phyloP scores from a whole-genome alignment of 2,797 vertebrate species.

The Danio albolineatus region DNA sequence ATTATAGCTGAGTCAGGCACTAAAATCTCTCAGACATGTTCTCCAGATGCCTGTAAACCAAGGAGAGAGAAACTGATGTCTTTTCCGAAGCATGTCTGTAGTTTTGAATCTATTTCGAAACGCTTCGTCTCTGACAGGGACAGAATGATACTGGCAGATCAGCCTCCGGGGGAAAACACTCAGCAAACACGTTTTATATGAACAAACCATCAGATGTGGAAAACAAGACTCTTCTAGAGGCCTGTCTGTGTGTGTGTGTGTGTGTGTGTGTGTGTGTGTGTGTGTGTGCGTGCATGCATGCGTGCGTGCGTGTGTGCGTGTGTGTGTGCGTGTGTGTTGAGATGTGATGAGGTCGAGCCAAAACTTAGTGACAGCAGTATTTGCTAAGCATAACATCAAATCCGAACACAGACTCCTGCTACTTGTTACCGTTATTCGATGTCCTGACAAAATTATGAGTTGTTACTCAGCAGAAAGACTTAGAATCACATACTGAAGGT shows the following conservation, averaged over 20 bases:
- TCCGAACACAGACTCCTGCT: slow-evolving; percentile 9
- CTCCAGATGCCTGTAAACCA: slow-evolving; percentile 25
- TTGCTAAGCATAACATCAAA: slow-evolving; percentile 11
- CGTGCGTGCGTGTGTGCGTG: no score
- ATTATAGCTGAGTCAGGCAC: slow-evolving; percentile 31
- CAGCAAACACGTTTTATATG: slow-evolving; percentile 5
- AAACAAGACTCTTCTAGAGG: background rate
- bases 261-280: no score
- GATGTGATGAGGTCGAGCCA: slow-evolving; percentile 6
- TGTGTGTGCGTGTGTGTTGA: no score
- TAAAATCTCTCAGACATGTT: background rate
- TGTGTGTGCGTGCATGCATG: background rate
- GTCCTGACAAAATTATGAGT: background rate
- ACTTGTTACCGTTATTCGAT: background rate
- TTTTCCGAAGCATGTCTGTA: slow-evolving; percentile 13
- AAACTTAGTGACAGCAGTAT: slow-evolving; percentile 18
- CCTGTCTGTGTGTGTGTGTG: background rate
- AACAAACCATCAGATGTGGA: slow-evolving; percentile 9
- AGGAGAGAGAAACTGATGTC: slow-evolving; percentile 10
- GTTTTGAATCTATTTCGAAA: slow-evolving; percentile 20
- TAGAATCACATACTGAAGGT: no score
- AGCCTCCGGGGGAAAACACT: slow-evolving; percentile 11
- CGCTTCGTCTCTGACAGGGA: slow-evolving; percentile 1
- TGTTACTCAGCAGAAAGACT: background rate
- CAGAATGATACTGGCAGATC: background rate